phyloP scores from a whole-genome alignment of 2,888 invertebrate species.

The Xiphydria camelus region DNA sequence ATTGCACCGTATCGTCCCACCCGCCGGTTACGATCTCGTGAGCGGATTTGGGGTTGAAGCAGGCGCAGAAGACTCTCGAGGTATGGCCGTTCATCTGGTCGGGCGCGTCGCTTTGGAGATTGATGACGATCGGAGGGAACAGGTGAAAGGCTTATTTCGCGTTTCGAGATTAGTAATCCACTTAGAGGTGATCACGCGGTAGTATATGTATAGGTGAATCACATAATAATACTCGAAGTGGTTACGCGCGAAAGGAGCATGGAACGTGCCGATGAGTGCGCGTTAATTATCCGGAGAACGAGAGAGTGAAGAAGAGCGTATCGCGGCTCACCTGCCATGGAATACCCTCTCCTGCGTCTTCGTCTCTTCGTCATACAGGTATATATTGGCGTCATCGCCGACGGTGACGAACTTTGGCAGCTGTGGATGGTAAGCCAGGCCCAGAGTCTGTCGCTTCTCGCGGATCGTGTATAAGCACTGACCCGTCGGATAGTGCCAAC shows the following conservation, averaged over 20 bases:
- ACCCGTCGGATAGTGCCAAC: conserved; percentile 69
- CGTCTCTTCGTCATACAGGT: conserved; percentile 72
- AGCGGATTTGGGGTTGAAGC: conserved; percentile 68
- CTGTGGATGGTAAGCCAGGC: conserved; percentile 66
- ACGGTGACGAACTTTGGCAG: conserved; percentile 64
- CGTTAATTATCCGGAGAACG: too few relatives aligned
- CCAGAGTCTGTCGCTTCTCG: conserved; percentile 69
- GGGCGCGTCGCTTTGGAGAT: conserved; percentile 56
- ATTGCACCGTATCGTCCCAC: conserved; percentile 69
- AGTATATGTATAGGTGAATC: too few relatives aligned
- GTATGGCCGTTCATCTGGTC: conserved; percentile 64
- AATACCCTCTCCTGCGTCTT: conserved; percentile 67
- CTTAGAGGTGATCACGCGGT: not conserved
- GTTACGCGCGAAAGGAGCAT: too few relatives aligned
- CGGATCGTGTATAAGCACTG: conserved; percentile 68
- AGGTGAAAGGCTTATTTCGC: not conserved
- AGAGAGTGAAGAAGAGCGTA: too few relatives aligned
- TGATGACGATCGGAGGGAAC: conserved; percentile 4
- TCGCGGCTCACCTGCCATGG: conserved; percentile 61
- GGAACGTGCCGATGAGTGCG: too few relatives aligned
- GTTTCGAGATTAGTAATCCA: not conserved
- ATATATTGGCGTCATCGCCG: conserved; percentile 67
- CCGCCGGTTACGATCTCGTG: conserved; percentile 71
- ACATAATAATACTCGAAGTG: too few relatives aligned
- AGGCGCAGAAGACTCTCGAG: conserved; percentile 67